These are phyloP conservation scores for Marronus borbonicus DNA, from an alignment of 2,888 invertebrate genomes.

Conservation along the genomic window DNA sequence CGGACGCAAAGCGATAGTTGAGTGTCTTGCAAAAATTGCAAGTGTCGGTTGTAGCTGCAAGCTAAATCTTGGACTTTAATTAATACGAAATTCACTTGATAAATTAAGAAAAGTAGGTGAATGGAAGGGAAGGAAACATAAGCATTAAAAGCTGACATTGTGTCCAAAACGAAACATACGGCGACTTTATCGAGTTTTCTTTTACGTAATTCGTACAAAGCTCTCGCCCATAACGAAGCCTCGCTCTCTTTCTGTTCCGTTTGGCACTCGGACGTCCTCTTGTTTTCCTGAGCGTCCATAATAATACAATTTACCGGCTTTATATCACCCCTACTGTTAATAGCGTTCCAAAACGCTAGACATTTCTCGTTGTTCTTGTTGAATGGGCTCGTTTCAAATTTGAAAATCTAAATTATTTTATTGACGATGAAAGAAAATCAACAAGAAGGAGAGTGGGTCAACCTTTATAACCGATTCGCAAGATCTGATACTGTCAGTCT, in stretches of 20 bases:
- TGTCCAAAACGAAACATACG: constrained; percentile 29
- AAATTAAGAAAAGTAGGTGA: background rate
- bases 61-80: constrained; percentile 37
- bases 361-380: constrained; percentile 52
- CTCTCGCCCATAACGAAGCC: constrained; percentile 50
- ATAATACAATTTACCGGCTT: constrained; percentile 51
- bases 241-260: constrained; percentile 47
- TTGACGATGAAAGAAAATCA: background rate
- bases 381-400: constrained; percentile 49
- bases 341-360: constrained; percentile 52
- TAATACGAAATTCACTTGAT: background rate
- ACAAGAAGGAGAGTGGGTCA: background rate
- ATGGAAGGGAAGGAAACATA: background rate
- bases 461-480: constrained; percentile 55
- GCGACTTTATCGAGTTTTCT: constrained; percentile 53
- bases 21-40: constrained; percentile 50
- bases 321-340: constrained; percentile 47
- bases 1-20: constrained; percentile 20
- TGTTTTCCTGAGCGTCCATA: constrained; percentile 47
- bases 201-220: constrained; percentile 49
- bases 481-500: constrained; percentile 51
- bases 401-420: constrained; percentile 47
- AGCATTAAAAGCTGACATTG: background rate
- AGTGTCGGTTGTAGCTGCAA: constrained; percentile 22
- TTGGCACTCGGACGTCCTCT: constrained; percentile 41